Base-by-base conservation (phyloP, 2,113 vertebrate species). In the Cyanoramphus novaezelandiae region DNA sequence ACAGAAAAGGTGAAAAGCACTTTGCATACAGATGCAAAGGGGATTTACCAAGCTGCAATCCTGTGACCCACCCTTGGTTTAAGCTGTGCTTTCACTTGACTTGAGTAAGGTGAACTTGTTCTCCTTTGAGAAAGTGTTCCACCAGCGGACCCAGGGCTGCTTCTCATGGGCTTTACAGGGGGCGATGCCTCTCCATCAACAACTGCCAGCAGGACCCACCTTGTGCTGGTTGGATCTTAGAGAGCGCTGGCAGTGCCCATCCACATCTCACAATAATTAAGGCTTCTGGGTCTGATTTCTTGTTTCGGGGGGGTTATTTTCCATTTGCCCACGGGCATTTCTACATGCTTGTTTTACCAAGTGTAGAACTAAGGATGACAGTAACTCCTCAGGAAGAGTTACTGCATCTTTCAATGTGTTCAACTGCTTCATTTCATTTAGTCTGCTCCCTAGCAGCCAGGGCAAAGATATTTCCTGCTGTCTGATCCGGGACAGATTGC, bases 11-110 rank as follows among this genome's bases (percentile, higher is more conserved):
- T 18, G 43, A 41, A 46, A 57, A 83, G 46, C 79, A 86, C 11
- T 33, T 33, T 33, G 31, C 18, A 2, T 1, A 17, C 0, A 2
- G 28, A 14, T 2, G 27, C 1, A 3, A 8, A 49, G 13, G 28
- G 16, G 10, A 17, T 35, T 88, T 24, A 19, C 63, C 39, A 31
- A 19, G 12, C 29, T 21, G 16, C 47, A 74, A 9, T 2, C 53
- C 41, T 41, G 11, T 3, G 10, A 53, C 17, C 11, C 8, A 3
- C 15, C 23, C 44, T 49, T 39, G 11, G 4, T 70, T 76, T 33
- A 46, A 84, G 29, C 3, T 25, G 39, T 17, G 24, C 50, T 92
- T 86, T 74, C 41, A 4, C 23, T 80, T 1, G 4, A 15, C 17
- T n/a, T 14, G 17, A 59, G 31, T 3, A 14, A 65, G 10, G 5